phyloP scores from a whole-genome alignment of 1,140 invertebrate genomes.

The Hylaeus anthracinus region DNA sequence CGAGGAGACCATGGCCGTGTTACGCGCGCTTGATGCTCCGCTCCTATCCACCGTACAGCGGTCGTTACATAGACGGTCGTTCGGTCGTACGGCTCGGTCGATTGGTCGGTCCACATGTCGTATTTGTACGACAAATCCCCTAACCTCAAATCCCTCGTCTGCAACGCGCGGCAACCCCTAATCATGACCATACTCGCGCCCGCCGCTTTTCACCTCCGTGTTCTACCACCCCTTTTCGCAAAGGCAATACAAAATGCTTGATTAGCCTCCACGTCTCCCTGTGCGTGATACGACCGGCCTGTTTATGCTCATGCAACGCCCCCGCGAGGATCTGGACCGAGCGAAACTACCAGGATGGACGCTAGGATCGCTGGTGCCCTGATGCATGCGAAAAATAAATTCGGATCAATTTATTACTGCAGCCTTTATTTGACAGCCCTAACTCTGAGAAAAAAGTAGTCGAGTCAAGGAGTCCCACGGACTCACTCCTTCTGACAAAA shows the following conservation, averaged over 20 bases:
- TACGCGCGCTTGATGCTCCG: slow-evolving; percentile 33
- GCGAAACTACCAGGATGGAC: no score
- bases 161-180: slow-evolving; percentile 48
- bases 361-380: no score
- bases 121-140: slow-evolving; percentile 69
- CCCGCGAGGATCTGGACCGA: no score
- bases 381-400: no score
- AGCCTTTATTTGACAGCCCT: no score
- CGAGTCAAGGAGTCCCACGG: no score
- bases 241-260: slow-evolving; percentile 50
- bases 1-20: slow-evolving; percentile 56
- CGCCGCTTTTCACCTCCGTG: slow-evolving; percentile 23
- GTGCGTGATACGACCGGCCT: no score
- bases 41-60: slow-evolving; percentile 15
- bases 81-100: slow-evolving; percentile 40
- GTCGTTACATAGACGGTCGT: slow-evolving; percentile 41
- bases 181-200: slow-evolving; percentile 46
- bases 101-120: slow-evolving; percentile 61
- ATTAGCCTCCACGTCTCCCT: slow-evolving; percentile 50
- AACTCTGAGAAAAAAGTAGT: no score
- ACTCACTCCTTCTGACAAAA: no score
- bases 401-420: no score
- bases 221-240: slow-evolving; percentile 13
- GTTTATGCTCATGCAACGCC: no score
- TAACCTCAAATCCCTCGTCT: slow-evolving; percentile 59